These are phyloP conservation scores for Eupithecia abbreviata DNA, from an alignment of 2,888 invertebrate genomes.

Conservation along the genomic window DNA sequence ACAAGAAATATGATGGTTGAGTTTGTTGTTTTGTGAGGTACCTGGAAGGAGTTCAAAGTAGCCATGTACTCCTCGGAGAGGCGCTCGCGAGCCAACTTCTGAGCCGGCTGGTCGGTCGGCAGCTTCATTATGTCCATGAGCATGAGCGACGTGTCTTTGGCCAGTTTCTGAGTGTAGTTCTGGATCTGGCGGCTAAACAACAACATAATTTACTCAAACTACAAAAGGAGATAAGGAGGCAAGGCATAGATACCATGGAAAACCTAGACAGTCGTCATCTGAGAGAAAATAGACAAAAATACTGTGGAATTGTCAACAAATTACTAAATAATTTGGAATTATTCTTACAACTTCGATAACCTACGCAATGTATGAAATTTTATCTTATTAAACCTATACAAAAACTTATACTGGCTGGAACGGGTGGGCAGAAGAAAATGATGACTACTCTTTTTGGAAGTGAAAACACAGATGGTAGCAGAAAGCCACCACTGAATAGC, in stretches of 20 bases:
- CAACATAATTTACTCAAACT: neutral
- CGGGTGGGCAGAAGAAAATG: neutral
- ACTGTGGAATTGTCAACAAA: neutral
- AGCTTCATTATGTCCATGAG: constrained; percentile 91
- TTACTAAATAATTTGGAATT: neutral
- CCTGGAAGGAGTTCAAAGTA: constrained; percentile 94
- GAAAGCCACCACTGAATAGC: neutral
- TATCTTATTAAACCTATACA: neutral
- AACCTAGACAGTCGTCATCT: neutral
- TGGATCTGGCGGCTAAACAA: constrained; percentile 94
- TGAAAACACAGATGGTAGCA: neutral
- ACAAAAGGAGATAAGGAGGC: neutral
- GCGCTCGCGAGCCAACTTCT: constrained; percentile 94
- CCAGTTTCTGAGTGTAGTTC: constrained; percentile 96
- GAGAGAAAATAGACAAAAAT: neutral
- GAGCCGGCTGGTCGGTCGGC: constrained; percentile 86
- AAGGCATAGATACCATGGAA: neutral
- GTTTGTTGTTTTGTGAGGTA: constrained; percentile 51
- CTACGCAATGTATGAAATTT: neutral
- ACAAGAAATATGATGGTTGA: too few species aligned
- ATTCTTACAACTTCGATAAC: neutral
- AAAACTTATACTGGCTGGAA: neutral
- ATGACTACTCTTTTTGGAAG: neutral
- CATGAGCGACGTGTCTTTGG: constrained; percentile 94
- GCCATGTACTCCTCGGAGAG: constrained; percentile 96